Evolutionary conservation across 35 echinoderm and acorn worm species (phyloP), one percentile per base, ranked within the genome.

Genomic region (Apostichopus japonicus): DNA sequence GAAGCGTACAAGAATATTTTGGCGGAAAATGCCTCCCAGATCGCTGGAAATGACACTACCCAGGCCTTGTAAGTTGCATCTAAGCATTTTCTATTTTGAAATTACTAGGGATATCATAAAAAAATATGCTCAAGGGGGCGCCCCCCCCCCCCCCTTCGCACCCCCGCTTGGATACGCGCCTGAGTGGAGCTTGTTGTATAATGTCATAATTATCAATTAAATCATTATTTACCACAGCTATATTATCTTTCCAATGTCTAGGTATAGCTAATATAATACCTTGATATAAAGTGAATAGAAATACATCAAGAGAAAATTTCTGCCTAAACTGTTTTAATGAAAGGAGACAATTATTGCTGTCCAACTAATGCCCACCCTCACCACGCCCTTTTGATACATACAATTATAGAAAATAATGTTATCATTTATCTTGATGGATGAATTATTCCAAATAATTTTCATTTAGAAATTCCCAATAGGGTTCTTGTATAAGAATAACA

Each of bases 391-490:
- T 23, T 17, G 4, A 65, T 78, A 78, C 19, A 78, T 78, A 78
- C 11, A 78, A 78, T 78, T 78, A 23, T 78, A 33, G 22, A 78
- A 23, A 10, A 5, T 21, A 23, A 27, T 21, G 9, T 78, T 23
- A 78, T 23, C 21, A 23, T 78, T 65, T 13, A 78, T 78, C 22
- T 78, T 78, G 11, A 78, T 78, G 11, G 77, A 78, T 10, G 77
- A 78, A 78, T 33, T 78, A 10, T 78, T 78, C 77, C 77, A 78
- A 78, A 33, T 78, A 78, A 78, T 78, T 33, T 78, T 11, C 11
- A 10, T 78, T 78, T 23, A 13, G 5, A 33, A 78, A 10, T 10
- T 6, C 11, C 21, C 77, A 23, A 9, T 44, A 44, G 33, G 33
- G 33, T 44, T 44, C 33, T 44, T 44, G 33, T 44, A 44, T 44